Evolutionary conservation across 2,113 vertebrate species (phyloP), one percentile per base, ranked within the genome.

Genomic region (Galeopterus variegatus): DNA sequence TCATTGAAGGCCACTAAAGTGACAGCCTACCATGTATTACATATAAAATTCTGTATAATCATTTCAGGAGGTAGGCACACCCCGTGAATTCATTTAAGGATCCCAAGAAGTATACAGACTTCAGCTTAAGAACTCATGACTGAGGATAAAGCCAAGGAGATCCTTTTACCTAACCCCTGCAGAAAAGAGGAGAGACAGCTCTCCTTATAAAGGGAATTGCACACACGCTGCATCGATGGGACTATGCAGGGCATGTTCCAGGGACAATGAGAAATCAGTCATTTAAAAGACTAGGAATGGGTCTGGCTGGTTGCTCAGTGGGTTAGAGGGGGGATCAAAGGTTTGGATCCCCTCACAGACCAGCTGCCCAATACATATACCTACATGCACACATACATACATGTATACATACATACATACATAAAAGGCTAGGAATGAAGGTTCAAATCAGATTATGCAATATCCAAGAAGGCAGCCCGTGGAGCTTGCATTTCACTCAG

Each of bases 401-500:
- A 41, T 41, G 41, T 4, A 41, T 41, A 41, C 41, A 41, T 41
- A 41, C 3, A 41, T 41, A 41, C 41, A 4, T 56, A 56, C 54
- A 12, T 67, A 17, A 86, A 69, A 79, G 18, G 24, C 24, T 48
- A 75, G 41, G 28, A 83, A 56, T 24, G 82, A 48, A 88, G 48
- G n/a, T 58, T 52, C 67, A 33, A 93, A 36, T 91, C 56, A 36
- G 60, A 82, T 73, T 73, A 24, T 60, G 50, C 64, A 94, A 60
- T 93, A 76, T 97, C 96, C 94, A 65, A 18, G 79, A 65, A 94
- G 75, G 31, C 26, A 75, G 50, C 56, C 67, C 19, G 52, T 64
- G 50, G 67, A 18, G 52, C 5, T 70, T 91, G 52, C 94, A 60
- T 88, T 96, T 94, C 18, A n/a, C 64, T 96, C 82, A 93, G n/a